A percentile compares a stretch with the other conserved stretches of the same genome.
These are phyloP conservation scores for Aricia artaxerxes DNA, from an alignment of 2,888 invertebrate genomes.

Conservation along the genomic window DNA sequence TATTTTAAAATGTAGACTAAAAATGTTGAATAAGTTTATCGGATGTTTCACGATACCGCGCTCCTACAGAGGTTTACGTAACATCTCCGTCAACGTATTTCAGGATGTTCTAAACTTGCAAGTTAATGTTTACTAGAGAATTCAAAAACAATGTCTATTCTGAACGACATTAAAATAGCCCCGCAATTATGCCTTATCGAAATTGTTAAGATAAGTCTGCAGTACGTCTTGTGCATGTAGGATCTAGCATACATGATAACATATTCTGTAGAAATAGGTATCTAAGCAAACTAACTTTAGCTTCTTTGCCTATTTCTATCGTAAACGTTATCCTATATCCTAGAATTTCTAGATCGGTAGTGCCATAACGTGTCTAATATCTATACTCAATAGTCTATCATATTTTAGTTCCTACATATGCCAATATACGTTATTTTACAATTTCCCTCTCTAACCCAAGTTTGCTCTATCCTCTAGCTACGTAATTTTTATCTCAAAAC, in stretches of 20 bases:
- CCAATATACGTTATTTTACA: neutral
- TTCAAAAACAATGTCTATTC: no score
- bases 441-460: neutral
- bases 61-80: conserved; percentile 23
- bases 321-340: no score
- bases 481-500: neutral
- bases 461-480: neutral
- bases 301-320: no score
- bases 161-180: no score
- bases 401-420: neutral
- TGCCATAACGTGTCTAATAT: neutral
- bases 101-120: conserved; percentile 8
- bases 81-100: conserved; percentile 18
- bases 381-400: no score
- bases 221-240: no score
- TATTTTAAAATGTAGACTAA: conserved; percentile 20
- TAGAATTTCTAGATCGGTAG: no score
- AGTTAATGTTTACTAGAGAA: conserved; percentile 6
- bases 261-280: no score
- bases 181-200: no score
- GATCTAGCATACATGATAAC: no score
- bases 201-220: no score
- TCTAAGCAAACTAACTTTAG: no score
- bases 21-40: conserved; percentile 28
- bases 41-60: conserved; percentile 9